phyloP scores from a whole-genome alignment of 2,113 vertebrate genomes.

The Laticauda laticaudata region DNA sequence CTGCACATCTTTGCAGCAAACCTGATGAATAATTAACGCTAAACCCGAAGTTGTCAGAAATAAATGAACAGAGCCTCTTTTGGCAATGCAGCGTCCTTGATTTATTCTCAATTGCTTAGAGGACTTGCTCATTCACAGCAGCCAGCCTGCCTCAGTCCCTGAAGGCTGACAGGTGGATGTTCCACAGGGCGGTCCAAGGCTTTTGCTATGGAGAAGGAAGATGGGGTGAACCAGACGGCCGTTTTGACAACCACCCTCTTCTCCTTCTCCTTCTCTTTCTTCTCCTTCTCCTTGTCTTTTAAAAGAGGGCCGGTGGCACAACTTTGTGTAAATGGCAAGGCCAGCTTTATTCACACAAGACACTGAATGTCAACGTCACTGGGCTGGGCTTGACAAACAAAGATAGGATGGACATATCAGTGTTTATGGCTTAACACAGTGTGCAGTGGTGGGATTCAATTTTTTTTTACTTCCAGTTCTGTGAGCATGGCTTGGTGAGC shows the following conservation, averaged over 20 bases:
- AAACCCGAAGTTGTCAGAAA: constrained; percentile 62
- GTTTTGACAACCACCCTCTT: background rate
- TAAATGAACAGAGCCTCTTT: constrained; percentile 60
- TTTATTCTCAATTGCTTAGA: constrained; percentile 61
- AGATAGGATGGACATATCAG: background rate
- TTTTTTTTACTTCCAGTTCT: too few relatives aligned
- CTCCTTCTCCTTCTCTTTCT: too few relatives aligned
- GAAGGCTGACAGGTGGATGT: background rate
- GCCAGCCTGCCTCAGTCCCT: constrained; percentile 26
- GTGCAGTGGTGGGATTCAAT: too few relatives aligned
- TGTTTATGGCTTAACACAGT: background rate
- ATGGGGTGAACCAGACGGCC: background rate
- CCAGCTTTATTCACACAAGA: background rate
- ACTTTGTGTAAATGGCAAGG: background rate
- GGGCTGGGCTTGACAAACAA: background rate
- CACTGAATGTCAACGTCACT: background rate
- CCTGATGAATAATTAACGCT: constrained; percentile 65
- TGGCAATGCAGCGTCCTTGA: constrained; percentile 54
- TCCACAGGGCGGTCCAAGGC: background rate
- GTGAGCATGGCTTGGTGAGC: too few relatives aligned
- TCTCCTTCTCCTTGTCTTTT: background rate
- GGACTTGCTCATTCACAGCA: constrained; percentile 53
- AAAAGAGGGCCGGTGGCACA: background rate
- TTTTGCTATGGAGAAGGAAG: background rate
- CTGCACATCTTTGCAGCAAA: constrained; percentile 53